Evolutionary conservation across 2,888 invertebrate genomes (phyloP).

Genomic region (Acanthoscelides obtectus): DNA sequence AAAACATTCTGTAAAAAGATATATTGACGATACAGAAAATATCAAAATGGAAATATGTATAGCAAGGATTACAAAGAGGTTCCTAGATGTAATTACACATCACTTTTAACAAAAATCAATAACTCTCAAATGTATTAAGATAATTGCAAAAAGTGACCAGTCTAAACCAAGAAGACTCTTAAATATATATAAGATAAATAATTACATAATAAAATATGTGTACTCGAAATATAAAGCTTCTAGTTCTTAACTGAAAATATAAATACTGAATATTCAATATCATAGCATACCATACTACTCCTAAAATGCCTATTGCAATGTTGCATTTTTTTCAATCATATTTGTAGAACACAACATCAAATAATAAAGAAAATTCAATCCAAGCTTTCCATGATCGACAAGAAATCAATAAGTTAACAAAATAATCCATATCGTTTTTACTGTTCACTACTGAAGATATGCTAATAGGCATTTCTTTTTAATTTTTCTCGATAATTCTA

Average conservation of each 20-base stretch:
- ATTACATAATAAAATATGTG: background rate
- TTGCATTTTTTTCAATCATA: too few relatives aligned
- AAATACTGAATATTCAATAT: background rate
- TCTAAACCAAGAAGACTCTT: too few relatives aligned
- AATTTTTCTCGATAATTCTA: too few relatives aligned
- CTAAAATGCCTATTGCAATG: too few relatives aligned
- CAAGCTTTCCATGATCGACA: too few relatives aligned
- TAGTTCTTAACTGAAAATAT: background rate
- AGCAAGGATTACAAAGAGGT: background rate
- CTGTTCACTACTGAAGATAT: too few relatives aligned
- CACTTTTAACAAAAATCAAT: background rate
- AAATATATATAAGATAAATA: background rate
- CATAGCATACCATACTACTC: too few relatives aligned
- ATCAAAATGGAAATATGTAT: background rate
- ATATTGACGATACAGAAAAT: background rate
- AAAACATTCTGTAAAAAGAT: background rate
- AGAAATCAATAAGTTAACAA: too few relatives aligned
- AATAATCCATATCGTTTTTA: too few relatives aligned
- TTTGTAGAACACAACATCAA: too few relatives aligned
- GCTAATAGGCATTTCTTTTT: too few relatives aligned
- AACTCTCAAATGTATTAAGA: background rate
- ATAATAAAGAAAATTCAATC: too few relatives aligned
- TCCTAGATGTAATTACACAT: background rate
- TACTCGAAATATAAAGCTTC: background rate
- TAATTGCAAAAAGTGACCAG: background rate